Evolutionary conservation across 2,888 invertebrate species (phyloP), one percentile per base, ranked within the genome.

Genomic region (Andrena bucephala): DNA sequence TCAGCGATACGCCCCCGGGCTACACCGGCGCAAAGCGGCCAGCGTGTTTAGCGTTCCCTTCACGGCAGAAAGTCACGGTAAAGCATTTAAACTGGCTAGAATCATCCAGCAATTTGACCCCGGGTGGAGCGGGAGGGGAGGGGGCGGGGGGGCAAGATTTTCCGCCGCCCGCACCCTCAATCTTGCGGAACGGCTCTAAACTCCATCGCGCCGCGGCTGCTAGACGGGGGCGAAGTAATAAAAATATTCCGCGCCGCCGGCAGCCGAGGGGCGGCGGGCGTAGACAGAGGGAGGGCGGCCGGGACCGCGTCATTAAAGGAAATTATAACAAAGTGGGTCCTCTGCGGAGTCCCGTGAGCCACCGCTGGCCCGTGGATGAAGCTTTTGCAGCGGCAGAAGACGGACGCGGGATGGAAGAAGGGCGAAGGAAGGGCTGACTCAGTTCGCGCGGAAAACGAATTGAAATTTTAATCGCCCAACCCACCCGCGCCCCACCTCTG

Each of bases 391-490:
- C 74, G 81, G 70, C 85, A 84, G 82, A 79, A 83, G 82, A 77
- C 74, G 83, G 73, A 60, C 73, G 75, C 59, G 57, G 71, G 77
- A 78, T 72, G 81, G 82, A 82, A 80, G 81, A 81, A 85, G 78
- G 85, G 83, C 74, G 84, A 83, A 78, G 77, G 78, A 86, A 85
- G 88, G 88, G 89, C 90, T 89, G 90, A 90, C 88, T 88, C 90
- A 91, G 89, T 90, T 87, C 88, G 89, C 87, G 88, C 86, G 89
- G 87, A 90, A 91, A 92, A 89, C 89, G 90, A 90, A 91, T 91
- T 91, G 89, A 91, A 92, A 92, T 91, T 92, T 92, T 90, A 92
- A 92, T 92, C 89, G 89, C 79, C 88, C 84, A 85, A 84, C 83
- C 85, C 54, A 54, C 2, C 54, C 54, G 20, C 54, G 20, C 24